Conservation (phyloP, 2,797 vertebrate species). For the Siniperca scherzeri region DNA sequence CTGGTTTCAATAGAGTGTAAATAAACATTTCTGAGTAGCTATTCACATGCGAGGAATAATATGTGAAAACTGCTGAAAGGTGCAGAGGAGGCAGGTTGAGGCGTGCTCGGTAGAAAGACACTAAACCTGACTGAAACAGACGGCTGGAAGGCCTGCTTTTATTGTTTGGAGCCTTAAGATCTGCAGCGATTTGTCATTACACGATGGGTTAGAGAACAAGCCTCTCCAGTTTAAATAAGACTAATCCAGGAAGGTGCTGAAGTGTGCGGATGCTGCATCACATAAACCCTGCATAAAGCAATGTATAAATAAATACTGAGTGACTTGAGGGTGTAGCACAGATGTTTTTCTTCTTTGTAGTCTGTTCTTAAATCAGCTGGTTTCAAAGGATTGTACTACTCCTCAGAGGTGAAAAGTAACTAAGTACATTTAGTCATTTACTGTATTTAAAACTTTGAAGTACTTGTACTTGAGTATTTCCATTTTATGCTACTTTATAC, state of each 20-base stretch:
- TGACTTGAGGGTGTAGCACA: conserved; percentile 21
- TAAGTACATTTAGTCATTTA: background rate
- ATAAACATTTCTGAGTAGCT: conserved; percentile 47
- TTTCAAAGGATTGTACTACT: conserved; percentile 7
- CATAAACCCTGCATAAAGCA: conserved; percentile 31
- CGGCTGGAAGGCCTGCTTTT: conserved; percentile 41
- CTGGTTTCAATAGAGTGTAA: conserved; percentile 53
- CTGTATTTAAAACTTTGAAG: background rate
- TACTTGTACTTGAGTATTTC: background rate
- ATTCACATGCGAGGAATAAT: conserved; percentile 31
- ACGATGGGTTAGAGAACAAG: conserved; percentile 28
- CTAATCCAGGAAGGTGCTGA: conserved; percentile 18
- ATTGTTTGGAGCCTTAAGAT: conserved; percentile 47
- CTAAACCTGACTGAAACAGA: conserved; percentile 52
- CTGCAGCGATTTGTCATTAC: conserved; percentile 48
- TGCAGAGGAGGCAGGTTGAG: conserved; percentile 70
- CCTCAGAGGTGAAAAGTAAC: background rate
- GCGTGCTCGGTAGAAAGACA: conserved; percentile 56
- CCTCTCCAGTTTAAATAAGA: conserved; percentile 26
- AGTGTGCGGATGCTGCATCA: conserved; percentile 29
- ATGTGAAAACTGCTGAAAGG: conserved; percentile 60
- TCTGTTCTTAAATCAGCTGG: conserved; percentile 18
- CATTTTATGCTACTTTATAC: background rate
- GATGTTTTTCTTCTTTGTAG: conserved; percentile 22
- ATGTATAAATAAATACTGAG: conserved; percentile 34